Evolutionary conservation across 2,797 vertebrate species (phyloP), one percentile per base, ranked within the genome.

Genomic region (Propithecus deckenii): DNA sequence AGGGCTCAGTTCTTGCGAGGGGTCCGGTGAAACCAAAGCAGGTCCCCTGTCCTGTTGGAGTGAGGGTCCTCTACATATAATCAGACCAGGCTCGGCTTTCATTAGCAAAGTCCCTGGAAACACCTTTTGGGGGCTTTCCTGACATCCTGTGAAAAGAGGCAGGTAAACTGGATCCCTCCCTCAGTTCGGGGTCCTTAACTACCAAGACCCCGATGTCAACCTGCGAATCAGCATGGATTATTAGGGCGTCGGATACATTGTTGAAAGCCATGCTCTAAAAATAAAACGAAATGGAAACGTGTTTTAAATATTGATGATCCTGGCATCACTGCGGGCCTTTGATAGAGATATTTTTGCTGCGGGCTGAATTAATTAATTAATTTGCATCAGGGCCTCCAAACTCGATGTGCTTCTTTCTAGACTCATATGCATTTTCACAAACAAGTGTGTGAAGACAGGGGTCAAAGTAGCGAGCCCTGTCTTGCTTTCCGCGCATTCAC

Each of bases 311-410:
- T 48, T 92, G 65, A 95, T 88, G 95, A 69, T 75, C 96, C 74
- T 12, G 86, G 69, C 89, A 72, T 91, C 48, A 30, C 5, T 18
- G 95, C 10, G 90, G 38, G 71, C 97, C 97, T 98, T 98, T 98
- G 97, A 98, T 97, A 93, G 72, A 97, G 91, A 94, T 69, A n/a
- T 96, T 98, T 98, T 98, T 92, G 90, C 97, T 98, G 96, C 79
- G 88, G 96, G 98, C 97, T 97, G 98, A 91, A 98, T 95, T 91
- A 63, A 61, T 92, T 91, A 98, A 98, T 96, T 95, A 97, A 98
- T 98, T 97, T 97, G 79, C 96, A 98, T 98, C 38, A 57, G 10
- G 92, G 91, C 78, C 89, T 98, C 93, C 57, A 43, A 96, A 46
- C 25, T 89, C 52, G 55, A 88, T 86, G 93, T 43, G 0, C 9